phyloP scores from a whole-genome alignment of 2,888 invertebrate genomes.

The Stegana nigrithorax region DNA sequence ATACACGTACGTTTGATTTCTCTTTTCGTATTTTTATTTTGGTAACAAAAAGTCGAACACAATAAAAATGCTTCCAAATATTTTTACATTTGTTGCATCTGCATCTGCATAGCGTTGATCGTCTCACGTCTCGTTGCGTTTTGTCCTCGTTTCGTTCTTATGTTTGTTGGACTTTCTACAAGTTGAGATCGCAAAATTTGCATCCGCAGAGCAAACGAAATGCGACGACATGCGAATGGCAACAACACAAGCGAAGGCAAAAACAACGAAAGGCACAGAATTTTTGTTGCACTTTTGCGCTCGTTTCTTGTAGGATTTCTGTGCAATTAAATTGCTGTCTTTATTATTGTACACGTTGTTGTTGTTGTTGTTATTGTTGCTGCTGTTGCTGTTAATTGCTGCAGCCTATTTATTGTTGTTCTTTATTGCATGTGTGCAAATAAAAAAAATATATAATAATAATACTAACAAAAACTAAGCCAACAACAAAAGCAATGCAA shows the following conservation, averaged over 20 bases:
- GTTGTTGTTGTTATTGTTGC: conserved; percentile 32
- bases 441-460: too few relatives aligned
- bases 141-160: too few relatives aligned
- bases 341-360: too few relatives aligned
- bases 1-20: too few relatives aligned
- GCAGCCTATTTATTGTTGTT: too few relatives aligned
- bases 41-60: background rate
- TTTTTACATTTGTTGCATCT: background rate
- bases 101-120: background rate
- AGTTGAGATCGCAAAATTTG: background rate
- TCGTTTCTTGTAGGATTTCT: background rate
- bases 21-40: background rate
- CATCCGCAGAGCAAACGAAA: too few relatives aligned
- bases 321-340: too few relatives aligned
- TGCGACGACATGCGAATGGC: too few relatives aligned
- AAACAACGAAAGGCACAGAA: background rate
- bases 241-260: background rate
- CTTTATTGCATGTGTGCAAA: too few relatives aligned
- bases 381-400: too few relatives aligned
- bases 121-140: background rate
- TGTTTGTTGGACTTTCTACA: too few relatives aligned
- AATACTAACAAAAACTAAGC: background rate
- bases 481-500: too few relatives aligned
- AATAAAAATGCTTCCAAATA: background rate
- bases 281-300: background rate